Base-by-base conservation (phyloP, 2,888 invertebrate species). In the Cantharis rustica region DNA sequence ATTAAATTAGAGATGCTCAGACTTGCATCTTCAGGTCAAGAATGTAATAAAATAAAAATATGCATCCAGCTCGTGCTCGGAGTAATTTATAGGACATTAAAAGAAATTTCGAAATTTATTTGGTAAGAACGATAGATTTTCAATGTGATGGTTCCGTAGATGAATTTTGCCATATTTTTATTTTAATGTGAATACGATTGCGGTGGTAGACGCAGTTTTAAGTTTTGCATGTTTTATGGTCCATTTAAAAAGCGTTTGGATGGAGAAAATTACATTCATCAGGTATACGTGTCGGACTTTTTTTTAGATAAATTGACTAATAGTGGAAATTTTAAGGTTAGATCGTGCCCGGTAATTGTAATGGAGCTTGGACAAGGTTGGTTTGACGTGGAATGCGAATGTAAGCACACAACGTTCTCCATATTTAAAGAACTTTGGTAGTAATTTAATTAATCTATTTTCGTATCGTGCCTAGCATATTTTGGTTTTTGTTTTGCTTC, bases 211-310 rank as follows among this genome's bases (percentile, higher is more conserved):
- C 66, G 71, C 73, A 73, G 62, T 70, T 70, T 73, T 70, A 62
- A 16, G 63, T 16, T 23, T 31, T 20, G 62, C 71, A 69, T 63
- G 72, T 66, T 71, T 62, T 77, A 63, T 74, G 71, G 74, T 69
- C 66, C 74, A 74, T 74, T 77, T 77, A 71, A 69, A 74, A 68
- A 63, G 69, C 68, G 47, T 47, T 47, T 74, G 63, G 68, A 63
- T 10, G 17, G 64, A 69, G 66, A 15, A 72, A 66, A 69, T 76
- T 69, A 69, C 66, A 66, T 66, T 31, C 72, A 72, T 64, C 62
- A 73, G 10, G 16, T 27, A 31, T 61, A 76, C 76, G 76, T 76
- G 76, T 71, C 27, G 73, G 66, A 74, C 76, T 73, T 76, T 76
- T 76, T 71, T 71, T 71, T 73, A 17, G 69, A 20, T 71, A 73